Conservation (phyloP, 2,113 vertebrate species). For the Notarius lentiginosus region DNA sequence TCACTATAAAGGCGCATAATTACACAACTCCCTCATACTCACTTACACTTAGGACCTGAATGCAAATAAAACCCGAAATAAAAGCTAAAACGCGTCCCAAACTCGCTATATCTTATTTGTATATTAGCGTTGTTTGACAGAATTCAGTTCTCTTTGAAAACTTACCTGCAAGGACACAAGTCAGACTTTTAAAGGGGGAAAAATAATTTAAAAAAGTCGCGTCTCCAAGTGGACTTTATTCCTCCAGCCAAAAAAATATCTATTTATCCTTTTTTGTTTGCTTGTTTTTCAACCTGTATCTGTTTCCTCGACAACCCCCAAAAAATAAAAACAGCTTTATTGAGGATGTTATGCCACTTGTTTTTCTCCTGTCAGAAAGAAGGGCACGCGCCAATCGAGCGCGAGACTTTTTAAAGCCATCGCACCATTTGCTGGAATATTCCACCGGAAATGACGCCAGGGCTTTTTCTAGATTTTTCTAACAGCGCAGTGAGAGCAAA, state of each 20-base stretch:
- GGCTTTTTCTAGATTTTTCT: constrained; percentile 40
- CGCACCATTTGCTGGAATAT: constrained; percentile 63
- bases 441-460: constrained; percentile 74
- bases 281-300: background rate
- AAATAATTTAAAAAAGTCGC: too few relatives aligned
- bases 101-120: too few relatives aligned
- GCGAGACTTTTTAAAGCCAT: constrained; percentile 65
- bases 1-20: background rate
- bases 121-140: background rate
- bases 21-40: background rate
- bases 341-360: background rate
- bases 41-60: background rate
- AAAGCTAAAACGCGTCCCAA: background rate
- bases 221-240: background rate
- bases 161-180: constrained; percentile 50
- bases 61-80: background rate
- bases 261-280: background rate
- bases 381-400: constrained; percentile 2
- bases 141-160: background rate
- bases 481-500: constrained; percentile 25
- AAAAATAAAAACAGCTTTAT: background rate
- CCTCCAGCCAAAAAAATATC: background rate
- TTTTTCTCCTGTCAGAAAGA: constrained; percentile 5
- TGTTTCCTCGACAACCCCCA: background rate
- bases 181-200: background rate